Evolutionary conservation across 1,140 invertebrate genomes (phyloP), one percentile per base, ranked within the genome.

Genomic region (Colletes latitarsis): DNA sequence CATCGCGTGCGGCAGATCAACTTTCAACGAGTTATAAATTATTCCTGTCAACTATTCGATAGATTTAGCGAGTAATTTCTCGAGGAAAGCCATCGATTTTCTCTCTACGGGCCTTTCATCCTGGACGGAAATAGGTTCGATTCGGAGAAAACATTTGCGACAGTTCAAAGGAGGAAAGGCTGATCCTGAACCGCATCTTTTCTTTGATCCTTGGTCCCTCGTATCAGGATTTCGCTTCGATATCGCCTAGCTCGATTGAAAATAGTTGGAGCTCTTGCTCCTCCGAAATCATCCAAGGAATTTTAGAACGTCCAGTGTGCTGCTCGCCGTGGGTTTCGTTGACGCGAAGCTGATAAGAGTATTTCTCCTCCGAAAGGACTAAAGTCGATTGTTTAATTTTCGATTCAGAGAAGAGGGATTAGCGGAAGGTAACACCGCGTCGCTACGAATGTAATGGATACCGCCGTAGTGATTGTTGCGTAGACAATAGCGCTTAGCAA

Each of bases 121-220:
- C 39, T 2, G n/a, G 5, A 39, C 14, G 6, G 64, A 75, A 66
- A 57, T 75, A 66, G 62, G 14, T 55, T 57, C 49, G 10, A 21
- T 6, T 5, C 6, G n/a, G 14, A 55, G 73, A 57, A 75, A 75
- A 75, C 62, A 75, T 66, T 75, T n/a, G 49, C 30, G 30, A 74
- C 72, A 21, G 46, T 43, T 74, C 30, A 66, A 57, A 75, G 73
- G 17, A 46, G 62, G 30, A 66, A 21, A 53, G 39, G 52, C 62
- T 17, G 19, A 17, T 15, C 30, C 30, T 30, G 30, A 30, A 30
- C 30, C 14, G 17, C 41, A 14, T 19, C 30, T n/a, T 49, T 12
- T 46, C 19, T 66, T 75, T 57, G 62, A 66, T 75, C 39, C 62
- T 72, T 60, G 49, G 3, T 2, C 39, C n/a, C 12, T 17, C n/a